Evolutionary conservation across 64 coral and sea anemone species (phyloP), one percentile per base, ranked within the genome.

Genomic region (Cladopsammia gracilis): DNA sequence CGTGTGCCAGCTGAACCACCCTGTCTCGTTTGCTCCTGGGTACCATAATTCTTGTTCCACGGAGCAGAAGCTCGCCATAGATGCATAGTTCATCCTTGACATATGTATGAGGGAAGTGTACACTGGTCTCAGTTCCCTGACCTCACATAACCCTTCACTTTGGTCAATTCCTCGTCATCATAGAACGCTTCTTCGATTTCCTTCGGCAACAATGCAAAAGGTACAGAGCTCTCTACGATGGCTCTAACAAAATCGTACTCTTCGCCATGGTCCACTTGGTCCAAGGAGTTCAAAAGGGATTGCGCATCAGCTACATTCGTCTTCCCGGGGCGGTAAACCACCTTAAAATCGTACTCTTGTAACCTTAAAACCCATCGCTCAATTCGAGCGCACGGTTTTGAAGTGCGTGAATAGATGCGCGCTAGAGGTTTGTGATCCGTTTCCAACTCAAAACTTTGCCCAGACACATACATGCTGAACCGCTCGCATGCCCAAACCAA

Each of bases 401-500:
- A 82, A 1, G 18, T 60, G 10, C 48, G 70, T 19, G 56, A 54
- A 82, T 71, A 82, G 2, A 83, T 83, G 43, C 34, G 7, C 7
- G 23, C 72, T 25, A 91, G 20, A 0, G 89, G 89, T 5, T 91
- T 83, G 49, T 91, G 89, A 47, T 82, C 89, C 1, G 65, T 83
- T 10, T 71, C 76, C 0, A 91, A 12, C 3, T 50, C 42, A 75
- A 59, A 83, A 66, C 58, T 59, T 19, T 46, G 83, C 4, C 89
- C 89, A 18, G 49, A 91, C 25, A 91, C 7, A 42, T 75, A 91
- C 73, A 75, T 78, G 48, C 20, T 19, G 25, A 91, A 91, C 12
- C 67, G 65, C 70, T 91, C 89, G n/a, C 64, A 76, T 66, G 73
- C 88, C 88, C 90, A 92, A 10, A 92, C 78, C 57, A 75, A 7